Base-by-base conservation (phyloP, 1,140 invertebrate genomes). In the Heliconius hewitsoni region DNA sequence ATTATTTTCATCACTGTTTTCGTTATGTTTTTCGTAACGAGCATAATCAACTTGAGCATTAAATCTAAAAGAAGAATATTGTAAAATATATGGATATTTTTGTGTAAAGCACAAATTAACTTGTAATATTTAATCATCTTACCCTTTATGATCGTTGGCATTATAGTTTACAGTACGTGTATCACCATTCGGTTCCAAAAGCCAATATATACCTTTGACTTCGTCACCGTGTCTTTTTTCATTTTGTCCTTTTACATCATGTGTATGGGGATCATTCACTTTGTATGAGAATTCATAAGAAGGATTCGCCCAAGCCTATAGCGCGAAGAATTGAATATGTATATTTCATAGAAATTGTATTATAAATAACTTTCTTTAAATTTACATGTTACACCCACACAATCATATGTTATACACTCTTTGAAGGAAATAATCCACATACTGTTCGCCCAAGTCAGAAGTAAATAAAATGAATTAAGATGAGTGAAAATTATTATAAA, bases 281-380 rank as follows among this genome's bases (percentile, higher is more conserved):
- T 91, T 87, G 87, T 96, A 96, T 30, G 94, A 92, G 92, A 95
- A 96, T 83, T 95, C 95, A 87, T 96, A 96, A 83, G 89, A 89
- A 82, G 92, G 92, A 91, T 93, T 91, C 83, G 90, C 77, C 85
- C 73, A 78, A 30, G 88, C 91, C 91, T 94, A 76, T 27, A 74
- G 60, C 13, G 4, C 30, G 27, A 66, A 27, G 8, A 66, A 66
- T 27, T 16, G 3, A 66, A 66, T 66, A 57, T 18, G 5, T 18
- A 18, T 55, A 37, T 37, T 37, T 37, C 34, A 1, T 37, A 37
- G 6, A 37, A 6, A 8, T 6, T 37, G 34, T 37, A 37, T 37
- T 37, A 37, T 37, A 37, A 37, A 37, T 37, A 8, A 46, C 13
- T 46, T 46, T 46, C 42, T 46, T 46, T 11, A 46, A 46, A 46